Evolutionary conservation across 2,113 vertebrate species (phyloP).

Genomic region (Sprattus sprattus): DNA sequence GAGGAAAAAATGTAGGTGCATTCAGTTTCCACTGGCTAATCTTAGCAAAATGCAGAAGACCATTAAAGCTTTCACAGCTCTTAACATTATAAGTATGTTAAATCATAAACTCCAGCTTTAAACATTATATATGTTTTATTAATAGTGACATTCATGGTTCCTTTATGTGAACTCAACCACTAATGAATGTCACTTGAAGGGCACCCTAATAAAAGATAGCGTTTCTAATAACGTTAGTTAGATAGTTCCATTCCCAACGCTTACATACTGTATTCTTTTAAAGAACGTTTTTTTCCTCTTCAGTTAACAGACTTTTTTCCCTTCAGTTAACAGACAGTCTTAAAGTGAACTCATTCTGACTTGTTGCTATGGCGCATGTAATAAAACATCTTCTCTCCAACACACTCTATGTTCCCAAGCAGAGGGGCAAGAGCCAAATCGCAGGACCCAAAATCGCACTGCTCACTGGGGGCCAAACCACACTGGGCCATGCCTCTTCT

Average conservation of each 20-base stretch:
- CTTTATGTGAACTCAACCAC: background rate
- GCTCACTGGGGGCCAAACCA: background rate
- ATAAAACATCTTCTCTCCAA: background rate
- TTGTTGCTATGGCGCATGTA: background rate
- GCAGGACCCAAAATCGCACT: background rate
- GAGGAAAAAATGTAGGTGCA: background rate
- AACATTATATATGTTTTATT: background rate
- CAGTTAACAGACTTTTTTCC: background rate
- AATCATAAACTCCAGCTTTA: background rate
- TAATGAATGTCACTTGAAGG: constrained; percentile 4
- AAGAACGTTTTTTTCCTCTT: background rate
- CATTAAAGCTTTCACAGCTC: background rate
- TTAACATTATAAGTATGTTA: background rate
- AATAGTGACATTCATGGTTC: background rate
- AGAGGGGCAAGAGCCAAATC: background rate
- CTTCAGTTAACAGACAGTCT: background rate
- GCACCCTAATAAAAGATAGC: background rate
- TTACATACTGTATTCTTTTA: background rate
- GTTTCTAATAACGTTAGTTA: background rate
- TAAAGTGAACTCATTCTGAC: constrained; percentile 1
- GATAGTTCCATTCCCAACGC: background rate
- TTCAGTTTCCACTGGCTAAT: background rate
- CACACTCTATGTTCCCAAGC: background rate
- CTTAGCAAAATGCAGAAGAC: background rate
- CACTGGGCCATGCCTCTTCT: background rate